phyloP scores from a whole-genome alignment of 2,113 vertebrate species.

The Echinops telfairi region DNA sequence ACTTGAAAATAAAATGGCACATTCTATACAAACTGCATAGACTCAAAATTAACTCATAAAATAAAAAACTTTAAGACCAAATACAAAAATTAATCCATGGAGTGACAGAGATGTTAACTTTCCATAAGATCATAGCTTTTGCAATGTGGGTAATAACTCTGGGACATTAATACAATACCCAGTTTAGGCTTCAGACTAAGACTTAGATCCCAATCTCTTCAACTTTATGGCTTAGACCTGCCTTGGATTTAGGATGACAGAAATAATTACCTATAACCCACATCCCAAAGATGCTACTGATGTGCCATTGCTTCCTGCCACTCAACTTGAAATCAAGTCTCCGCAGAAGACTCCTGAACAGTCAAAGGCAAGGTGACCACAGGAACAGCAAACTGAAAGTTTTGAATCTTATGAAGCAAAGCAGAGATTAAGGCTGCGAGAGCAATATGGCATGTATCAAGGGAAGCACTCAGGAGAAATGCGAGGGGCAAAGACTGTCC shows the following conservation, averaged over 20 bases:
- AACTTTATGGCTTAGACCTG: background rate
- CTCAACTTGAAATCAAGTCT: background rate
- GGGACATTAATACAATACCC: background rate
- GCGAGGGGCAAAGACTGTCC: background rate
- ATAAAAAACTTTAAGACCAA: constrained; percentile 53
- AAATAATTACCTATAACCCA: background rate
- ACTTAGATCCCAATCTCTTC: background rate
- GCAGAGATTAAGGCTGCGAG: background rate
- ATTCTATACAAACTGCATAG: background rate
- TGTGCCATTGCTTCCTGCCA: background rate
- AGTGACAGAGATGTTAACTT: constrained; percentile 41
- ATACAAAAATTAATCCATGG: constrained; percentile 43
- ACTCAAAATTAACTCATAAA: background rate
- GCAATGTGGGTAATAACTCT: background rate
- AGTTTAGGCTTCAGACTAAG: background rate
- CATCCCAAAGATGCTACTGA: background rate
- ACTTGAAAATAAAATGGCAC: constrained; percentile 34
- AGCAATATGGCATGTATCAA: background rate
- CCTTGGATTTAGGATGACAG: background rate
- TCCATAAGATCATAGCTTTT: constrained; percentile 41
- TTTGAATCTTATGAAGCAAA: background rate
- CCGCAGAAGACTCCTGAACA: background rate
- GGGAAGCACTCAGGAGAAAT: background rate
- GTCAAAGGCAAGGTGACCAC: background rate
- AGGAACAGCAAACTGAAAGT: background rate